A percentile compares a stretch with the other conserved stretches of the same genome.
Conservation (phyloP, 2,113 vertebrate genomes). For the Prunella himalayana region DNA sequence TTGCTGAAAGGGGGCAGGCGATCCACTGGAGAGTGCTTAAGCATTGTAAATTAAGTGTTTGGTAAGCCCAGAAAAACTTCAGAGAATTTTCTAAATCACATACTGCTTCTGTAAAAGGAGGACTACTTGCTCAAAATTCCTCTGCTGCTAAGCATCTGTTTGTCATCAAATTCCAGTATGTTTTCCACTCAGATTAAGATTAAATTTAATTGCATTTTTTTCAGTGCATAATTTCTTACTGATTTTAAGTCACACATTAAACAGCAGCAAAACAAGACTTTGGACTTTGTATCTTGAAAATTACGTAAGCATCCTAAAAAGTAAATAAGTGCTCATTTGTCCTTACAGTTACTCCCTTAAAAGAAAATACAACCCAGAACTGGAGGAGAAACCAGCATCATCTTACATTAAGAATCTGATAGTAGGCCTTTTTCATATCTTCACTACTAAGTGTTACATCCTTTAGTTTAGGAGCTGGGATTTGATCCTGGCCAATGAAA, state of each 20-base stretch:
- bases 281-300: neutral
- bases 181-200: neutral
- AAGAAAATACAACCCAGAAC: neutral
- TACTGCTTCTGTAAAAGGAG: neutral
- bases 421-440: slow-evolving; percentile 88
- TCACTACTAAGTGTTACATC: slow-evolving; percentile 83
- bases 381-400: neutral
- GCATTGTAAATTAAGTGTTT: neutral
- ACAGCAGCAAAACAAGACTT: slow-evolving; percentile 6
- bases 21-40: neutral
- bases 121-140: neutral
- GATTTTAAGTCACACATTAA: slow-evolving; percentile 19
- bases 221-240: neutral
- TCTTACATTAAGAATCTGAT: slow-evolving; percentile 84
- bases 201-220: neutral
- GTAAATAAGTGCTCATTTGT: neutral
- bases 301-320: neutral
- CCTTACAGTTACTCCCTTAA: neutral
- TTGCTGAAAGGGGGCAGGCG: accelerated
- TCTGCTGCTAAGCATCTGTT: neutral
- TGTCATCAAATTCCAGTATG: neutral
- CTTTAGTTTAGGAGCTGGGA: slow-evolving; percentile 94
- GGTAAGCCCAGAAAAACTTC: neutral
- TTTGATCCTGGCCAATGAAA: slow-evolving; percentile 92
- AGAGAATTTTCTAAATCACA: neutral